A percentile compares a stretch with the other conserved stretches of the same genome.
phyloP scores from a whole-genome alignment of 1,140 invertebrate genomes.

The Euschistus heros region DNA sequence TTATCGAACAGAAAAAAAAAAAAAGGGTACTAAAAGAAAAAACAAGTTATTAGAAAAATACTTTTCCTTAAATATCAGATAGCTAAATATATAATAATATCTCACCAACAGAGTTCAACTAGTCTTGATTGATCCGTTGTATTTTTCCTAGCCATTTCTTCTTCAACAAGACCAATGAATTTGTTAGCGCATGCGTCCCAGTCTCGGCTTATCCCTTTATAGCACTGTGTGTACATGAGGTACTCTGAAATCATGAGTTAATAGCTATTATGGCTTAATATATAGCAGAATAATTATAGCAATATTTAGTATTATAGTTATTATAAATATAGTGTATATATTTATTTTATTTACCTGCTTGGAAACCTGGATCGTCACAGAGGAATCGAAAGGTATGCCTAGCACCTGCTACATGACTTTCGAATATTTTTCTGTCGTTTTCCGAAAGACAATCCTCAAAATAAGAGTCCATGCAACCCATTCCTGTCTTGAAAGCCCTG shows the following conservation, averaged over 20 bases:
- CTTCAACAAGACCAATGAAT: slow-evolving; percentile 29
- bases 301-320: no score
- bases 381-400: slow-evolving; percentile 32
- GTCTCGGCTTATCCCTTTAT: slow-evolving; percentile 29
- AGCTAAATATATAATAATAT: no score
- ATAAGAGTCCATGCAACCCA: slow-evolving; percentile 31
- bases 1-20: no score
- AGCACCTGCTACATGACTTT: slow-evolving; percentile 30
- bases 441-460: slow-evolving; percentile 26
- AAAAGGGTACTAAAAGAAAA: no score
- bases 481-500: slow-evolving; percentile 32
- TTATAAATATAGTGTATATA: no score
- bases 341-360: slow-evolving; percentile 23
- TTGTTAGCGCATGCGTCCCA: slow-evolving; percentile 30
- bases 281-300: no score
- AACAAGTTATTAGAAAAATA: no score
- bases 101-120: slow-evolving; percentile 32
- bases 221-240: slow-evolving; percentile 32
- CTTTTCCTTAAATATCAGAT: no score
- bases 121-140: slow-evolving; percentile 24
- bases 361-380: slow-evolving; percentile 30
- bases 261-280: no score
- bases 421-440: slow-evolving; percentile 27
- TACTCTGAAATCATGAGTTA: slow-evolving; percentile 29
- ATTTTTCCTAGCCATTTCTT: slow-evolving; percentile 30